Evolutionary conservation across 2,888 invertebrate species (phyloP).

Genomic region (Falcaria lacertinaria): DNA sequence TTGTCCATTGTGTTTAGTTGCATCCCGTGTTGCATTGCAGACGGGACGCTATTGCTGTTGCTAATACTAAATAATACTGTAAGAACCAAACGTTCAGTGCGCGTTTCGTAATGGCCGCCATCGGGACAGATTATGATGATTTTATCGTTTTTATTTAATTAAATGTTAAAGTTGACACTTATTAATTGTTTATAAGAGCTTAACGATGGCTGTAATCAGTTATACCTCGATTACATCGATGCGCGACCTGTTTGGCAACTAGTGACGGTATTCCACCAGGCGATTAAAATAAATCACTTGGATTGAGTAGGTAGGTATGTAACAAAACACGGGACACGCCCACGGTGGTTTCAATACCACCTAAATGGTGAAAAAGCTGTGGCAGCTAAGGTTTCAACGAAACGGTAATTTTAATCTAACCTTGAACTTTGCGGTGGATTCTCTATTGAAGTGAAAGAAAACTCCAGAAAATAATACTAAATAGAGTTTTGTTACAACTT

Average conservation of each 20-base stretch:
- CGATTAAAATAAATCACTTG: slow-evolving; percentile 51
- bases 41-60: no score
- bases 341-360: slow-evolving; percentile 17
- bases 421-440: no score
- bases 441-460: no score
- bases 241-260: slow-evolving; percentile 55
- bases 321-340: slow-evolving; percentile 20
- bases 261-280: slow-evolving; percentile 59
- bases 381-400: not conserved
- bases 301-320: slow-evolving; percentile 18
- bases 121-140: slow-evolving; percentile 42
- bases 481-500: no score
- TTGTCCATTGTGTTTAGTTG: no score
- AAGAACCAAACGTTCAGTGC: no score
- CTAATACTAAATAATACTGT: no score
- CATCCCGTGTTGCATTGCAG: no score
- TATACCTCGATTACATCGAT: slow-evolving; percentile 51
- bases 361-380: slow-evolving; percentile 4
- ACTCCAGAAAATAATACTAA: no score
- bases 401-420: no score
- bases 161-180: slow-evolving; percentile 67
- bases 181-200: slow-evolving; percentile 67
- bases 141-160: slow-evolving; percentile 58
- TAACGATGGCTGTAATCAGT: slow-evolving; percentile 56
- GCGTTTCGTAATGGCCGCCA: slow-evolving; percentile 18